Percentiles rank a stretch among this genome's conserved stretches.
Conservation (phyloP, 2,113 vertebrate species). For the Sturnus vulgaris region DNA sequence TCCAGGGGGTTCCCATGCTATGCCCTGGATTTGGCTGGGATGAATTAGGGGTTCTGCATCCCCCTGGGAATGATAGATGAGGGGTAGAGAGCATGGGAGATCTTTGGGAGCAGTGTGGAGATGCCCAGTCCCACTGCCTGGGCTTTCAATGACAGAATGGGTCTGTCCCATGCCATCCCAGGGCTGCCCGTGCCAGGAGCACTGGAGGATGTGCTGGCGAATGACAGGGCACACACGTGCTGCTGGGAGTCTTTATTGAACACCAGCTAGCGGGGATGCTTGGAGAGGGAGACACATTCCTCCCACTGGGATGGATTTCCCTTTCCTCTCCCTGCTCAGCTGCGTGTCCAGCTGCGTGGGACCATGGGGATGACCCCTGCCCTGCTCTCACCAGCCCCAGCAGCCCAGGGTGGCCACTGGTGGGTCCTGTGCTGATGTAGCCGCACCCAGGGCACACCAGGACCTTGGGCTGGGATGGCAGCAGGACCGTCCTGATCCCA, state of each 20-base stretch:
- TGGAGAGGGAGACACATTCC: background rate
- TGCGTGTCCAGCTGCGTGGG: background rate
- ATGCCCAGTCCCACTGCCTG: background rate
- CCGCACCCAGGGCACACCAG: background rate
- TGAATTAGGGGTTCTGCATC: background rate
- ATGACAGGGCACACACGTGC: background rate
- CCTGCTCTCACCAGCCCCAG: background rate
- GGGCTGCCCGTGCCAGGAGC: background rate
- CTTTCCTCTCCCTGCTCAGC: background rate
- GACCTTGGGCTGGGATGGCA: background rate
- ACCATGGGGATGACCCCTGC: fast-evolving
- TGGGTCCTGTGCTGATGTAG: background rate
- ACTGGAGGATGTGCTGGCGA: background rate
- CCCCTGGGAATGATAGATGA: background rate
- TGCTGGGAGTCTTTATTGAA: background rate
- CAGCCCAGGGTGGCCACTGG: background rate
- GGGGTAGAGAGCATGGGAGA: background rate
- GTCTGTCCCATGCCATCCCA: background rate
- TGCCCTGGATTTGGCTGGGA: background rate
- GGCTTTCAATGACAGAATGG: background rate
- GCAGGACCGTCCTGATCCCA: fast-evolving
- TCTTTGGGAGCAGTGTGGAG: background rate
- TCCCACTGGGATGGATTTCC: background rate
- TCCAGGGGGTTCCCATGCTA: background rate
- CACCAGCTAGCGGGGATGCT: background rate